A percentile compares a stretch with the other conserved stretches of the same genome.
These are phyloP conservation scores for Gymnopithys bicolor DNA, from an alignment of 2,797 vertebrate genomes.

Conservation along the genomic window DNA sequence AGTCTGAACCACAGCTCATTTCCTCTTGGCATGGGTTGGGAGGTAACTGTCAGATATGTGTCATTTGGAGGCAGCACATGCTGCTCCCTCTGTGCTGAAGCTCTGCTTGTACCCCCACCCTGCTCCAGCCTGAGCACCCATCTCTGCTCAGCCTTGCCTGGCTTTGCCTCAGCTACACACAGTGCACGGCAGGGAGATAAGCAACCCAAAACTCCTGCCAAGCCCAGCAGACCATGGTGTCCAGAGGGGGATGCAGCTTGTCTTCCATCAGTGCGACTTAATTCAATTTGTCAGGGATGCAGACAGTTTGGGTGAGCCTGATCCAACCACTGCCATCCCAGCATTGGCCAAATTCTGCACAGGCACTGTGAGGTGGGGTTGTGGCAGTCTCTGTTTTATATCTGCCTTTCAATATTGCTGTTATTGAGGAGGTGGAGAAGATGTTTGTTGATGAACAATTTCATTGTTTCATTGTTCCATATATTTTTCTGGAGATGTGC, in stretches of 20 bases:
- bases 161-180: not conserved
- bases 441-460: not conserved
- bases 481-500: not conserved
- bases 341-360: not conserved
- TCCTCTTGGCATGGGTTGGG: not conserved
- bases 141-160: not conserved
- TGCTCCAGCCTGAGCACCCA: not conserved
- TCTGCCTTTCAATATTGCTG: not conserved
- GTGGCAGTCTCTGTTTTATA: not conserved
- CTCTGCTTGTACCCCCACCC: fast-evolving
- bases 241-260: not conserved
- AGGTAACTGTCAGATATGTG: not conserved
- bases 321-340: fast-evolving
- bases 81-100: not conserved
- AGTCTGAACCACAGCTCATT: slow-evolving; percentile 36
- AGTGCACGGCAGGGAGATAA: not conserved
- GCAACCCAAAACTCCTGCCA: not conserved
- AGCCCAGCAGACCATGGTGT: not conserved
- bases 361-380: not conserved
- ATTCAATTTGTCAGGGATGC: slow-evolving; percentile 8
- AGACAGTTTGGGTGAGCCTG: not conserved
- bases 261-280: not conserved
- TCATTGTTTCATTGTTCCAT: not conserved
- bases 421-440: not conserved
- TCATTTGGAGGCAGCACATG: not conserved